Evolutionary conservation across 1,140 invertebrate species (phyloP), one percentile per base, ranked within the genome.

Genomic region (Papilio polytes): DNA sequence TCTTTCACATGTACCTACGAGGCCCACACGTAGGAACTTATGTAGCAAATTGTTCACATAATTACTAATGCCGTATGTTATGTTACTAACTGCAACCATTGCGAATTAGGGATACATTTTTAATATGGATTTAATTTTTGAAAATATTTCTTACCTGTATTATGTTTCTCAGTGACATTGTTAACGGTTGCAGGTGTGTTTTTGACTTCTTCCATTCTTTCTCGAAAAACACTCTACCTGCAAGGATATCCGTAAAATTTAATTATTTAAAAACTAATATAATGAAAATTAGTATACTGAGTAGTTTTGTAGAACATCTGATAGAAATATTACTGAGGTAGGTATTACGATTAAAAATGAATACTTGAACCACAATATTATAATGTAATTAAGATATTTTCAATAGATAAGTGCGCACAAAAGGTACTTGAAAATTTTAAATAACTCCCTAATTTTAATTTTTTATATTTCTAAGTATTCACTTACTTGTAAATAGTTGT

Each of bases 141-240:
- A 41, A 20, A 66, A 31, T 15, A 15, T 31, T 66, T 41, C 36
- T 78, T 85, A 94, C 92, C 92, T 92, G 90, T 91, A 80, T 90
- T 94, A 84, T 89, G 94, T 90, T 91, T 95, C 84, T 90, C 94
- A 89, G 85, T 87, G 73, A 83, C 80, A 82, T 90, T 86, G 83
- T 82, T 83, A 10, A 84, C 84, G 84, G 80, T 80, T 41, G 83
- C 84, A 70, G 87, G 78, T 31, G 83, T 86, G 80, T 94, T 90
- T 78, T 95, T 95, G 53, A 96, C 95, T 74, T 96, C 95, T 78
- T 95, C 95, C 96, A 96, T 96, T 77, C 48, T 81, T 56, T 22
- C 53, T 59, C 56, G 73, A 72, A 46, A 78, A 80, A 74, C 80
- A 79, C 63, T 80, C 72, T 84, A 85, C 84, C 87, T 87, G 84